Evolutionary conservation across 1,140 invertebrate genomes (phyloP).

Genomic region (Scaptomyza pallida): DNA sequence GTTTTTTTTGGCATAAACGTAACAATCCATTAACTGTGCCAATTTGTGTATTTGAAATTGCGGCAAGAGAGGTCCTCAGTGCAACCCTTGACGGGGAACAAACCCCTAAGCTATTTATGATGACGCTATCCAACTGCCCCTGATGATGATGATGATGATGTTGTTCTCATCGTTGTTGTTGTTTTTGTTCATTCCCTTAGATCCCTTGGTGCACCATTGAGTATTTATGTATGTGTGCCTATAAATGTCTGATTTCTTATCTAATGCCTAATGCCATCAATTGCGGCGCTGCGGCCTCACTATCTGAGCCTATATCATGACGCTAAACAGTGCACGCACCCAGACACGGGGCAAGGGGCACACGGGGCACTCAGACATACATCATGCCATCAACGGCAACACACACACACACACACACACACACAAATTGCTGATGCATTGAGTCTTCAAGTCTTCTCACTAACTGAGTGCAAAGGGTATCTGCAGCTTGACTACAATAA

Average conservation of each 20-base stretch:
- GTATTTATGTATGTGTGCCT: conserved; percentile 35
- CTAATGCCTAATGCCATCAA: conserved; percentile 81
- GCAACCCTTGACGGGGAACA: conserved; percentile 12
- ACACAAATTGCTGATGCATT: too few species aligned
- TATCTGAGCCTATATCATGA: conserved; percentile 68
- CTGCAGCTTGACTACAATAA: conserved; percentile 50
- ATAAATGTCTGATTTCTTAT: conserved; percentile 82
- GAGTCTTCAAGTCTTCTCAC: conserved; percentile 9
- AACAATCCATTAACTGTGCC: conserved; percentile 34
- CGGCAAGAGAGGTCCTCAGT: background rate
- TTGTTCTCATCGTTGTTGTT: conserved; percentile 2
- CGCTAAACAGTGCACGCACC: conserved; percentile 37
- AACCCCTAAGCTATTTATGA: conserved; percentile 41
- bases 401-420: too few species aligned
- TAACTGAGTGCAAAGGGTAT: conserved; percentile 62
- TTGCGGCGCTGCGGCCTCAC: conserved; percentile 63
- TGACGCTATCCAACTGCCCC: conserved; percentile 2
- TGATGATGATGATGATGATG: conserved; percentile 11
- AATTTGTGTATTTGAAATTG: background rate
- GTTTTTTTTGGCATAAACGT: conserved; percentile 4
- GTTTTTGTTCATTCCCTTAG: conserved; percentile 16
- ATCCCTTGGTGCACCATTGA: background rate
- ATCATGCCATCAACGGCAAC: conserved; percentile 26
- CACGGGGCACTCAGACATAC: conserved; percentile 23
- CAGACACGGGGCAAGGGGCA: conserved; percentile 2